A percentile compares a stretch with the other conserved stretches of the same genome.
These are phyloP conservation scores for Thereva unica DNA, from an alignment of 2,888 invertebrate species.

Conservation along the genomic window DNA sequence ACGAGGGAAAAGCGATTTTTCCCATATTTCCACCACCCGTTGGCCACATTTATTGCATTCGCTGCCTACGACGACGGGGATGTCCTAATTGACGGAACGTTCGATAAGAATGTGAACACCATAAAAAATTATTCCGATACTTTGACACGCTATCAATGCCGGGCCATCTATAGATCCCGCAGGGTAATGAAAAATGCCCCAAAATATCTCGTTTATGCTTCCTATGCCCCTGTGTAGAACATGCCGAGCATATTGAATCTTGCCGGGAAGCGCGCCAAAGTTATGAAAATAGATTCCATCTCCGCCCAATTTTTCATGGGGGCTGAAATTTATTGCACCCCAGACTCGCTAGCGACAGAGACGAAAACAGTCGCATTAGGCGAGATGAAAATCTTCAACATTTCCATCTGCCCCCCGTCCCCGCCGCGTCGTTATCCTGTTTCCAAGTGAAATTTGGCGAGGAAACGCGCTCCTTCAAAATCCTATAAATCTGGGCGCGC, in stretches of 20 bases:
- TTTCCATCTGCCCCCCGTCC: not conserved
- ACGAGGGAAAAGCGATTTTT: too few species aligned
- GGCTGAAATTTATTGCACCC: slow-evolving; percentile 11
- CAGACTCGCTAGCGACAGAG: not conserved
- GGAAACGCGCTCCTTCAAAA: too few species aligned
- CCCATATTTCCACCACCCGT: too few species aligned
- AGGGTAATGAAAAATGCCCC: slow-evolving; percentile 20
- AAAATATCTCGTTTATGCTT: slow-evolving; percentile 30
- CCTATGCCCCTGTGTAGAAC: slow-evolving; percentile 9
- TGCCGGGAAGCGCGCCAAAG: not conserved
- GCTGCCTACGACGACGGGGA: not conserved
- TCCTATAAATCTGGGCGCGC: too few species aligned
- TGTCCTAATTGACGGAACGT: too few species aligned
- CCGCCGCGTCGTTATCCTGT: too few species aligned
- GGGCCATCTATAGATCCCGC: slow-evolving; percentile 14
- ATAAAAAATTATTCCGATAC: slow-evolving; percentile 19
- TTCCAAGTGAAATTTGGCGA: too few species aligned
- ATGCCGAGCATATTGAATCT: slow-evolving; percentile 31
- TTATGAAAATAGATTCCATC: slow-evolving; percentile 19
- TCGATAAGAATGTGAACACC: slow-evolving; percentile 1
- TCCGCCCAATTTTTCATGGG: slow-evolving; percentile 3
- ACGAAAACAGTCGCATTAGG: not conserved
- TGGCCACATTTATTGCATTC: not conserved
- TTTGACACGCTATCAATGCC: slow-evolving; percentile 8
- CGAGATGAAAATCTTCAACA: slow-evolving; percentile 18